These are phyloP conservation scores for Pollenia griseotomentosa DNA, from an alignment of 2,888 invertebrate species.

Conservation along the genomic window DNA sequence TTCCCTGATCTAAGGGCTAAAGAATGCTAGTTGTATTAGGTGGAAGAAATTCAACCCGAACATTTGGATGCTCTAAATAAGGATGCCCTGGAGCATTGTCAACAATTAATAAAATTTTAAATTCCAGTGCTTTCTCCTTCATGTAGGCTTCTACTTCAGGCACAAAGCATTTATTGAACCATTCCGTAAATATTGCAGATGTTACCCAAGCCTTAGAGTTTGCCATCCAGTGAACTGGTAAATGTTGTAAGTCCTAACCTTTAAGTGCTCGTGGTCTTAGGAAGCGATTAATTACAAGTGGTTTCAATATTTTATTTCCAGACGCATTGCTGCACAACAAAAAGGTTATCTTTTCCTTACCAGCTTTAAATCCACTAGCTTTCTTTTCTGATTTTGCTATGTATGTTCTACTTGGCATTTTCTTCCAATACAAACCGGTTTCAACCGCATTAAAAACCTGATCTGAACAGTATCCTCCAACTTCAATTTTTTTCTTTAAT, in stretches of 20 bases:
- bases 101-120: constrained; percentile 37
- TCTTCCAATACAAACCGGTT: constrained; percentile 77
- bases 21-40: background rate
- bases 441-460: constrained; percentile 63
- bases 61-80: constrained; percentile 36
- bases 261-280: constrained; percentile 75
- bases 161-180: too few species aligned
- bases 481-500: constrained; percentile 4
- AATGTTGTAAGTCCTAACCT: constrained; percentile 72
- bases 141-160: constrained; percentile 14
- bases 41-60: constrained; percentile 19
- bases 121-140: constrained; percentile 8
- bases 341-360: constrained; percentile 1
- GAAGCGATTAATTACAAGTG: constrained; percentile 1
- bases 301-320: constrained; percentile 38
- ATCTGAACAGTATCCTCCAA: constrained; percentile 66
- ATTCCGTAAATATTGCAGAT: too few species aligned
- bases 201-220: constrained; percentile 58
- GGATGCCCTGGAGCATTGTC: constrained; percentile 9
- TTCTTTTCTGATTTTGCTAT: constrained; percentile 63
- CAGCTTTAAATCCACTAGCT: constrained; percentile 69
- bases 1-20: constrained; percentile 9
- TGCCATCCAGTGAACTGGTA: constrained; percentile 77
- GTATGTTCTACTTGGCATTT: constrained; percentile 78
- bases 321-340: constrained; percentile 75